Base-by-base conservation (phyloP, 2,113 vertebrate genomes). In the Vulpes vulpes region DNA sequence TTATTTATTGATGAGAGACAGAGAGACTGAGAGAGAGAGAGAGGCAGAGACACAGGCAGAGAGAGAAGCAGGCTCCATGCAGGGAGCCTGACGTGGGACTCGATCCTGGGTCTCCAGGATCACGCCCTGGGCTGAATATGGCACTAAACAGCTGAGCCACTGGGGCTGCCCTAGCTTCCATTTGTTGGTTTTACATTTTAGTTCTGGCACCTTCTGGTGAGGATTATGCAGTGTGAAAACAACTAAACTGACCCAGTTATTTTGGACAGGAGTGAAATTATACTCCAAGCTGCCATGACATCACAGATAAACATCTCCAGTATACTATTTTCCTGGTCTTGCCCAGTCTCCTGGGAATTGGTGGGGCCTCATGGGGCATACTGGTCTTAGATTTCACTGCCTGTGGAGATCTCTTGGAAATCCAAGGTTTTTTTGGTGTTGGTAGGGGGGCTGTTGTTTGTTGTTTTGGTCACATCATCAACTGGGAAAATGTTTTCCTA, bases 291-390 rank as follows among this genome's bases (percentile, higher is more conserved):
- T 90, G 20, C n/a, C 17, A 1, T 74, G 65, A 86, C n/a, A 38
- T 76, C 43, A 78, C 27, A 81, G 60, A 25, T 11, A 81, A n/a
- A 79, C 15, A 25, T 76, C 23, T 91, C 57, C 20, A 1, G 55
- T 79, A 22, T 53, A 14, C 59, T 74, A 8, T 89, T 96, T 97
- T 65, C 49, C 32, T 22, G 80, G 53, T 94, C 60, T 94, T 92
- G 43, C 67, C 73, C 64, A 97, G 82, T 65, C 38, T 94, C 71
- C 53, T 92, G 49, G 80, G 83, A 95, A 49, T 84, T 73, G 89
- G 5, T 88, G 30, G 79, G 71, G 49, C 20, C 8, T 73, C 14
- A 0, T 64, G 32, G 49, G 69, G 15, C 20, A 43, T 64, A 0
- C 49, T 35, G 8, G 30, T 92, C 23, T 95, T 89, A 17, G 43